These are phyloP conservation scores for Chloroclysta siterata DNA, from an alignment of 2,888 invertebrate species.

Conservation along the genomic window DNA sequence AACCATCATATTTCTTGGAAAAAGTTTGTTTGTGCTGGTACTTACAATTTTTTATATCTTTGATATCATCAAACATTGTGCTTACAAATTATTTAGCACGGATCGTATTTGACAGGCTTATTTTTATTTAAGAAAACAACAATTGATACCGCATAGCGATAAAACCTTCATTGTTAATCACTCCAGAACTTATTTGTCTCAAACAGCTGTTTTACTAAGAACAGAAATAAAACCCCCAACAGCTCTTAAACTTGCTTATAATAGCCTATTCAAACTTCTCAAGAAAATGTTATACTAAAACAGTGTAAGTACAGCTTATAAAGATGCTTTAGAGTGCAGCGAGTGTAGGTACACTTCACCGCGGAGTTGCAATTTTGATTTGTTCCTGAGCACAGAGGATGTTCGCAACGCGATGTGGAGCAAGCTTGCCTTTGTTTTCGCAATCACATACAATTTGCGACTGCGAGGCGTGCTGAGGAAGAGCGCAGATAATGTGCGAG, in stretches of 20 bases:
- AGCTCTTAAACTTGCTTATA: background rate
- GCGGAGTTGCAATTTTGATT: constrained; percentile 17
- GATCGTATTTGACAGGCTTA: background rate
- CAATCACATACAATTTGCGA: constrained; percentile 50
- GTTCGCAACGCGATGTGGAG: constrained; percentile 22
- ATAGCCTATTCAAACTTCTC: constrained; percentile 1
- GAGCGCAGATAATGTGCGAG: constrained; percentile 31
- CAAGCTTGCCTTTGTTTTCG: constrained; percentile 45
- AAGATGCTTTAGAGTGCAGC: background rate
- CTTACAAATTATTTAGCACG: too few species aligned
- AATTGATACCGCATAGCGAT: background rate
- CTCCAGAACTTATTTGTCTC: background rate
- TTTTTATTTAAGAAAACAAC: background rate
- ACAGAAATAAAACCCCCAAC: constrained; percentile 2
- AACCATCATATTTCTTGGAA: constrained; percentile 36
- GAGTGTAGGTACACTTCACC: constrained; percentile 1
- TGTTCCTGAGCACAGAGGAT: constrained; percentile 12
- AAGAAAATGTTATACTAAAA: constrained; percentile 7
- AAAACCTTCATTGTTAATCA: background rate
- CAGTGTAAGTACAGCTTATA: background rate
- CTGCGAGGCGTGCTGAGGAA: constrained; percentile 33
- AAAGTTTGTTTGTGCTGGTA: constrained; percentile 25
- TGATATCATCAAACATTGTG: background rate
- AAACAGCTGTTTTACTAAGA: background rate
- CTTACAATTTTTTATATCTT: constrained; percentile 9